Base-by-base conservation (phyloP, 2,113 vertebrate genomes). In the Callorhinus ursinus region DNA sequence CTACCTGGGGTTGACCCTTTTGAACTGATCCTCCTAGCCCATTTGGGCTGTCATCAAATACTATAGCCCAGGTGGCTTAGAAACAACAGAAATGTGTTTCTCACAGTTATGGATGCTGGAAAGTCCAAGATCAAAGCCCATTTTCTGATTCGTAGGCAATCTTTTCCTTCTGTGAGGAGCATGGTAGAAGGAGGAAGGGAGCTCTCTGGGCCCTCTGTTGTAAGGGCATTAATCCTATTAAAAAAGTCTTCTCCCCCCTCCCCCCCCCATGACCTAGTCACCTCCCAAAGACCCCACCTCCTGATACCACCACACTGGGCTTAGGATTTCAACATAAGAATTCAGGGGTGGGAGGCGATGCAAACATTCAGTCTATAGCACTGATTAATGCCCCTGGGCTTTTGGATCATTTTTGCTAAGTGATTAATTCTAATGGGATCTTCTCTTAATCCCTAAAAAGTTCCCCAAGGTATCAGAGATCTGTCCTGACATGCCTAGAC, bases 391-490 rank as follows among this genome's bases (percentile, higher is more conserved):
- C 7, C 55, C 2, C 18, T 0, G 26, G 28, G 19, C 49, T 81
- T 46, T 36, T 33, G 51, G 39, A 16, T 42, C 26, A 0, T 53
- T 51, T 84, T 63, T 69, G 49, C 74, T 82, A 59, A 86, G 22
- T 33, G 12, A 49, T 15, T 19, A 26, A 57, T 16, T 21, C 55
- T 74, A 46, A 26, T 7, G 10, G 2, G 7, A 57, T 36, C 65
- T 67, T 51, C 84, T 84, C 84, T 71, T 74, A 88, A 69, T 9
- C 72, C n/a, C 71, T 55, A 57, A 46, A 28, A 82, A 18, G 42
- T 18, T 26, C 2, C 55, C n/a, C 11, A 74, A 6, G 15, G 3
- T 53, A 26, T 31, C 61, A 0, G 0, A 85, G 28, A 72, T 76
- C 77, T 9, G 28, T 26, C 46, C 4, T 22, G 5, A 22, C 11